Evolutionary conservation across 1,140 invertebrate species (phyloP), one percentile per base, ranked within the genome.

Genomic region (Pygmarrhopalites habei): DNA sequence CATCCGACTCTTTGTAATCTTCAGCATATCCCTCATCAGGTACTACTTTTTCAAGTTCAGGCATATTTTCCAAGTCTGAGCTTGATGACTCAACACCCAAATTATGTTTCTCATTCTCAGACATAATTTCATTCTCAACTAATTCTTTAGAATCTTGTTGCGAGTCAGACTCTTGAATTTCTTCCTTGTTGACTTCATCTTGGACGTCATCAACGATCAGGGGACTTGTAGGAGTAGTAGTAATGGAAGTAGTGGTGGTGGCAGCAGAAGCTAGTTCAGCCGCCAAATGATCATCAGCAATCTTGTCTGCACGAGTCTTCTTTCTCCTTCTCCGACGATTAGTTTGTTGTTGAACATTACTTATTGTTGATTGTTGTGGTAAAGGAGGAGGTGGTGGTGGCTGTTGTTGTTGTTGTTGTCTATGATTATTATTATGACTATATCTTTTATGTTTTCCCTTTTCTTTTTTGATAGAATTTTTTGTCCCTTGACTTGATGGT

Each of bases 1-100:
- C 53, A 41, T 56, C 53, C 21, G 53, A 39, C 2, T 39, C 53
- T 41, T 56, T 56, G 21, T n/a, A 56, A 28, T 56, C 53, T 56
- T 56, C 53, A 56, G 53, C 53, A 23, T 35, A 56, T 3, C 53
- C 53, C 39, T 56, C 53, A 23, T 56, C 53, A 4, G 53, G 19
- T 4, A 56, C 53, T 56, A n/a, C 5, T 35, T 35, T 35, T 35
- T 35, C 32, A 7, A 35, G 15, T 7, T 35, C 32, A 35, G 32
- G 32, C 32, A 35, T 35, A 35, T 35, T 15, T 7, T 35, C 32
- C 5, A 15, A 35, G 15, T 5, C 5, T 7, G 32, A 35, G 15
- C 32, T 35, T 35, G 32, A 35, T 7, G 32, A 35, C 15, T 7
- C 32, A 35, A 35, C 15, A n/a, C n/a, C n/a, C n/a, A n/a, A n/a